Conservation (phyloP, 2,113 vertebrate species). For the Muscicapa adusta region DNA sequence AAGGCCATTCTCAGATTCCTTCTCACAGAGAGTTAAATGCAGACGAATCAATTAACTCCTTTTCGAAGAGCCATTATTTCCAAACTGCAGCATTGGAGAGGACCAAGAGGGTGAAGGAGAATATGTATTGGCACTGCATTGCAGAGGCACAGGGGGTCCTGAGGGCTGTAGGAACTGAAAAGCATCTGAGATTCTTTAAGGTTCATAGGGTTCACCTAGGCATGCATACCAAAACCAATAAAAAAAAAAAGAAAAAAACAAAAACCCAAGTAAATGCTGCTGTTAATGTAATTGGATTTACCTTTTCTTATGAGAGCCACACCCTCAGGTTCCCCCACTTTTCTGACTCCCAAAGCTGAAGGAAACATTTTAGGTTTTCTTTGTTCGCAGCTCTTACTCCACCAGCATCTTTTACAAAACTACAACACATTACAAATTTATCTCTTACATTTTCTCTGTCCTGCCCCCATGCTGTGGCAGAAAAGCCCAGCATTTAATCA, state of each 20-base stretch:
- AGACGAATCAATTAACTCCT: background rate
- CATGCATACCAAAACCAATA: background rate
- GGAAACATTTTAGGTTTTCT: background rate
- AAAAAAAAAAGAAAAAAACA: background rate
- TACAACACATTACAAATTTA: background rate
- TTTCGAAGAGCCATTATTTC: background rate
- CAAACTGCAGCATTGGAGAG: background rate
- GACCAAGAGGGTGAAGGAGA: background rate
- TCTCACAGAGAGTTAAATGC: background rate
- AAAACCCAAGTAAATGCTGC: background rate
- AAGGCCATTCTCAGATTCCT: background rate
- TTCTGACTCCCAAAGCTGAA: background rate
- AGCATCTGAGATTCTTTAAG: background rate
- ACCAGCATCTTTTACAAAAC: background rate
- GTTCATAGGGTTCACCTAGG: background rate
- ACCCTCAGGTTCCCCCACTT: background rate
- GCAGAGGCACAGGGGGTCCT: background rate
- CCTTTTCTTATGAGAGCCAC: background rate
- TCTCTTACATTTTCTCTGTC: background rate
- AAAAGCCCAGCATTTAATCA: background rate
- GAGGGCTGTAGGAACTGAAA: background rate
- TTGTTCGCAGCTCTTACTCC: background rate
- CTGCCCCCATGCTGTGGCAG: background rate
- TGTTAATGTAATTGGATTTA: background rate
- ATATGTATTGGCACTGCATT: background rate